These are phyloP conservation scores for Ostrea edulis DNA, from an alignment of 1,140 invertebrate species.

Conservation along the genomic window DNA sequence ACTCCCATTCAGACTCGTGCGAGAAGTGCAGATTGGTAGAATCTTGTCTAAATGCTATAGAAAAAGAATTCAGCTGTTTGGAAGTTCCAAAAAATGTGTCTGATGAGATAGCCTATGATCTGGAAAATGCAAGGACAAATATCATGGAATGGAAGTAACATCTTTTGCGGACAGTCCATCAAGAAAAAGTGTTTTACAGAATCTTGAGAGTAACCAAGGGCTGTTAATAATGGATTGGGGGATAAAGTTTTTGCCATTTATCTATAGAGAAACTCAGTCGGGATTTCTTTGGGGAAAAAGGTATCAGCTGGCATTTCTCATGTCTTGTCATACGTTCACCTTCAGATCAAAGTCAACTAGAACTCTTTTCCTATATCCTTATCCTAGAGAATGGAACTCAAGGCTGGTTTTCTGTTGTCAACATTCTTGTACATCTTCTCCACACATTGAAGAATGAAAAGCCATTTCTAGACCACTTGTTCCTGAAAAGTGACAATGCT, in stretches of 20 bases:
- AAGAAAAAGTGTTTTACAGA: slow-evolving; percentile 34
- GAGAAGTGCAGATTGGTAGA: slow-evolving; percentile 16
- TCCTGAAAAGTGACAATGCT: slow-evolving; percentile 31
- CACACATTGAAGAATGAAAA: background rate
- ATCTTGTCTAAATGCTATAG: background rate
- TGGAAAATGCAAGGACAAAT: background rate
- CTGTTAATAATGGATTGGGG: slow-evolving; percentile 48
- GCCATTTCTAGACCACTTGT: slow-evolving; percentile 5
- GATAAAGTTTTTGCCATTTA: slow-evolving; percentile 47
- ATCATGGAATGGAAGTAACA: slow-evolving; percentile 42
- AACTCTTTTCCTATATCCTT: slow-evolving; percentile 36
- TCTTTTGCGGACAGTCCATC: slow-evolving; percentile 38
- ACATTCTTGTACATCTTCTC: slow-evolving; percentile 28
- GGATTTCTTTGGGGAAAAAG: slow-evolving; percentile 51
- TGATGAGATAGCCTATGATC: slow-evolving; percentile 31
- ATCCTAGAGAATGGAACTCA: slow-evolving; percentile 43
- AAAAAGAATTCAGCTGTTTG: background rate
- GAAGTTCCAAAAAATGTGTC: background rate
- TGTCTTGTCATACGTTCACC: background rate
- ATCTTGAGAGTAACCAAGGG: background rate
- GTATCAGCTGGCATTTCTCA: slow-evolving; percentile 43
- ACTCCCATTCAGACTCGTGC: slow-evolving; percentile 32
- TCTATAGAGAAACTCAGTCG: slow-evolving; percentile 37
- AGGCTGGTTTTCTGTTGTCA: slow-evolving; percentile 42
- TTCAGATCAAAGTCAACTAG: background rate